A percentile compares a stretch with the other conserved stretches of the same genome.
These are phyloP conservation scores for Drymonia ruficornis DNA, from an alignment of 2,888 invertebrate species.

Conservation along the genomic window DNA sequence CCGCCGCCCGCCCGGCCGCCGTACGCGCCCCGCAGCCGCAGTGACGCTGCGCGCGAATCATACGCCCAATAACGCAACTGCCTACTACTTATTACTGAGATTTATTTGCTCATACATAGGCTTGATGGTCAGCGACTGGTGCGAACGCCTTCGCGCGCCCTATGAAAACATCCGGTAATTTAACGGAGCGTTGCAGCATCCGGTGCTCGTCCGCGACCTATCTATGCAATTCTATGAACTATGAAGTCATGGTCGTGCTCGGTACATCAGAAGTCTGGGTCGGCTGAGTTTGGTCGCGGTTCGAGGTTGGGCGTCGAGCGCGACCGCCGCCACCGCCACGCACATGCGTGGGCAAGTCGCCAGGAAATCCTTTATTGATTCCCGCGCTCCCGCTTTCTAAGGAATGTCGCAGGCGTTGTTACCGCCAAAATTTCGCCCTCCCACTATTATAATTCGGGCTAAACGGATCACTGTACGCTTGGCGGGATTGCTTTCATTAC, in stretches of 20 bases:
- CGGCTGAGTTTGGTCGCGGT: conserved; percentile 25
- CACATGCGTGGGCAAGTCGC: conserved; percentile 84
- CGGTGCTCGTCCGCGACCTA: conserved; percentile 18
- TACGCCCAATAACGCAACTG: conserved; percentile 81
- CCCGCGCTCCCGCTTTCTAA: conserved; percentile 81
- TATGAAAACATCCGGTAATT: conserved; percentile 33
- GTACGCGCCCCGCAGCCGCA: conserved; percentile 65
- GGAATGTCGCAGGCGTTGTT: conserved; percentile 80
- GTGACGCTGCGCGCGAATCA: conserved; percentile 82
- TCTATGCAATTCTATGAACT: neutral
- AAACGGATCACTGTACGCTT: conserved; percentile 66
- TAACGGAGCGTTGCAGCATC: conserved; percentile 10
- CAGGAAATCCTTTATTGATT: conserved; percentile 85
- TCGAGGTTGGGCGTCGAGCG: conserved; percentile 30
- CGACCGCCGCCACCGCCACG: conserved; percentile 59
- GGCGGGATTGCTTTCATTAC: conserved; percentile 56
- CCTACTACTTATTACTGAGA: conserved; percentile 77
- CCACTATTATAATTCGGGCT: conserved; percentile 69
- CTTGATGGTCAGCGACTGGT: conserved; percentile 63
- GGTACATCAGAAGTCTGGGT: neutral
- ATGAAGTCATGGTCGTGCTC: conserved; percentile 5
- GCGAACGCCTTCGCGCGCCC: conserved; percentile 37
- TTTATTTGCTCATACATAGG: conserved; percentile 77
- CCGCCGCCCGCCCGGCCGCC: conserved; percentile 45
- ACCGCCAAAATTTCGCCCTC: conserved; percentile 70